Conservation (phyloP, 2,113 vertebrate genomes). For the Bambusicola thoracicus region DNA sequence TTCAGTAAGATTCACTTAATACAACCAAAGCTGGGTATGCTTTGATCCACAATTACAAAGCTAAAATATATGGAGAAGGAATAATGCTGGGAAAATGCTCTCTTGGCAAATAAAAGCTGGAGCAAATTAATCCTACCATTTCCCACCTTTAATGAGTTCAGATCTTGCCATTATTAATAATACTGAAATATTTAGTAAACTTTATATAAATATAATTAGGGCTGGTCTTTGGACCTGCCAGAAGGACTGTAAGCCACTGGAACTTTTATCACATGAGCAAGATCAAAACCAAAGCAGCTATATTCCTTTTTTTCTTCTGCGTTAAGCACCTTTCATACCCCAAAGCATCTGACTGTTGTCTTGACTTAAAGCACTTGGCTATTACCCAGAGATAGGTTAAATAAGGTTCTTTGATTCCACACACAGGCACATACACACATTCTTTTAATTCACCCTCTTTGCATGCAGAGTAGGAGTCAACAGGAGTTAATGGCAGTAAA, state of each 20-base stretch:
- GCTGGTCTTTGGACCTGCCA: constrained; percentile 18
- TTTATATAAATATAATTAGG: constrained; percentile 56
- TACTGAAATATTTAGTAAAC: constrained; percentile 38
- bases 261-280: constrained; percentile 64
- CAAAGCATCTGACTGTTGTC: constrained; percentile 48
- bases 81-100: constrained; percentile 69
- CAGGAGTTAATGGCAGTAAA: neutral
- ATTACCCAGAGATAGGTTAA: constrained; percentile 48
- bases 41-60: constrained; percentile 67
- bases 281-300: constrained; percentile 65
- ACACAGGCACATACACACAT: constrained; percentile 4
- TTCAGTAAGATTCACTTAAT: constrained; percentile 65
- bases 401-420: constrained; percentile 53
- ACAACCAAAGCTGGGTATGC: constrained; percentile 48
- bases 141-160: constrained; percentile 69
- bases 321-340: constrained; percentile 50
- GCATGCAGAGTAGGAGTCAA: neutral
- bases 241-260: constrained; percentile 40
- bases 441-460: neutral
- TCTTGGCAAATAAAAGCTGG: constrained; percentile 53
- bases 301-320: neutral
- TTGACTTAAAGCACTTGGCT: constrained; percentile 61
- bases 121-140: constrained; percentile 60
- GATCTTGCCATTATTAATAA: constrained; percentile 41
- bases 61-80: constrained; percentile 60